phyloP scores from a whole-genome alignment of 2,113 vertebrate genomes.

The Crotalus tigris region DNA sequence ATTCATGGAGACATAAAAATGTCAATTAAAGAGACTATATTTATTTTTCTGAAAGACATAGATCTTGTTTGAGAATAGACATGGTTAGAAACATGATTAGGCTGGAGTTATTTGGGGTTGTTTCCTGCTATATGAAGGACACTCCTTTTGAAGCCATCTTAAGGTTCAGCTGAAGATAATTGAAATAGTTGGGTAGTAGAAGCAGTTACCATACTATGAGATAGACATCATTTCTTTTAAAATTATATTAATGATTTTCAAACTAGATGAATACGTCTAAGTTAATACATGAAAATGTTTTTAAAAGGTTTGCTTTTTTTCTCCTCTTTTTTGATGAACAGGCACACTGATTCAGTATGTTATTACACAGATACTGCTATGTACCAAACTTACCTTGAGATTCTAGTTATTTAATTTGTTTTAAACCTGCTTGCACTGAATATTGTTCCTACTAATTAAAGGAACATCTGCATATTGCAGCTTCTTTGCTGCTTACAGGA shows the following conservation, averaged over 20 bases:
- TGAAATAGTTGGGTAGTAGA: not conserved
- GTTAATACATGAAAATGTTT: not conserved
- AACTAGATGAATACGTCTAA: not conserved
- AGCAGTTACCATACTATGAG: not conserved
- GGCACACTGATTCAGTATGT: not conserved
- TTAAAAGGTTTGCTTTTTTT: not conserved
- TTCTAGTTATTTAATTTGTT: constrained; percentile 19
- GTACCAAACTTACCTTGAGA: not conserved
- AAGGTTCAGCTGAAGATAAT: not conserved
- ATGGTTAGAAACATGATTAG: not conserved
- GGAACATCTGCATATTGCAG: not conserved
- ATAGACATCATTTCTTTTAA: not conserved
- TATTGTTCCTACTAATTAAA: not conserved
- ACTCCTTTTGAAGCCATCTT: not conserved
- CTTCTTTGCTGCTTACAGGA: not conserved
- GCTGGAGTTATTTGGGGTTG: not conserved
- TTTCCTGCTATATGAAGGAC: not conserved
- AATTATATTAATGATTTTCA: not conserved
- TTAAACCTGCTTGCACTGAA: constrained; percentile 7
- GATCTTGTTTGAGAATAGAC: not conserved
- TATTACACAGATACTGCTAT: not conserved
- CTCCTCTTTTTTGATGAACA: not conserved
- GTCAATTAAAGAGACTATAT: not conserved
- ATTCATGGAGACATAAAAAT: not conserved
- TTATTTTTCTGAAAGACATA: not conserved